Conservation (phyloP, 2,113 vertebrate species). For the Pycnonotus jocosus region DNA sequence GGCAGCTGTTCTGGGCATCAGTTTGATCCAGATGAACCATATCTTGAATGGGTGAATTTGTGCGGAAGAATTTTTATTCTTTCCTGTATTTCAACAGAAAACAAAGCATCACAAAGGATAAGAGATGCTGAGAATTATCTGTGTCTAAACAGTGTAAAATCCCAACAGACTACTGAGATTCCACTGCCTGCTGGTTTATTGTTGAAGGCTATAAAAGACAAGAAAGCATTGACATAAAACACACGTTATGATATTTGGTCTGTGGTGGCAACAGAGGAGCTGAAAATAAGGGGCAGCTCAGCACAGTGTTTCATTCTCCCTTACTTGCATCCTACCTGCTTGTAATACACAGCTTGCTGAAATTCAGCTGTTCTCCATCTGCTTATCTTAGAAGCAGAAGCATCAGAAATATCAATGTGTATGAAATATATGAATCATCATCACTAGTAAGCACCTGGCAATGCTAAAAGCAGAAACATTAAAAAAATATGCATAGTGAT, state of each 20-base stretch:
- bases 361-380: neutral
- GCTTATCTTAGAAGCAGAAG: neutral
- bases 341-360: neutral
- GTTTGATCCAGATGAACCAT: neutral
- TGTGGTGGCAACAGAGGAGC: neutral
- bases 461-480: neutral
- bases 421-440: neutral
- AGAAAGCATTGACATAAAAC: neutral
- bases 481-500: neutral
- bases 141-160: neutral
- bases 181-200: neutral
- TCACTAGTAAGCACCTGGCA: neutral
- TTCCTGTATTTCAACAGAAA: neutral
- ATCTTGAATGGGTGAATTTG: neutral
- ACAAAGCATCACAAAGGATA: neutral
- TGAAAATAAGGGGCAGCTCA: neutral
- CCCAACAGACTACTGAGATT: neutral
- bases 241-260: neutral
- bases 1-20: neutral
- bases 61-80: neutral
- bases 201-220: neutral
- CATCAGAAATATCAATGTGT: neutral
- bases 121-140: neutral
- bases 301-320: neutral
- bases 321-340: neutral